These are phyloP conservation scores for Gila robusta DNA, from an alignment of 2,797 vertebrate genomes.

Conservation along the genomic window DNA sequence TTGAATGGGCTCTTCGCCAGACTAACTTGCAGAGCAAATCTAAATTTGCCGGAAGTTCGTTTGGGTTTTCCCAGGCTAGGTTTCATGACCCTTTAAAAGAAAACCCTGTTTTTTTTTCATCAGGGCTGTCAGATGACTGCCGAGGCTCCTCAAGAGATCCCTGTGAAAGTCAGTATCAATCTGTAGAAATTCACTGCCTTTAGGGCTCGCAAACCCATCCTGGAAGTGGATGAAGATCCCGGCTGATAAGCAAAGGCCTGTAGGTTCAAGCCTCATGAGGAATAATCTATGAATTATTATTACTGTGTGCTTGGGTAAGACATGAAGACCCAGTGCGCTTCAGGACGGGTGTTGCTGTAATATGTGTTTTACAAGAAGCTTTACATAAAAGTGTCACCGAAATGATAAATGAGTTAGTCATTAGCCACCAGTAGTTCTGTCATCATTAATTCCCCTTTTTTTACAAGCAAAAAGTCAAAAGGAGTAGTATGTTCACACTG, in stretches of 20 bases:
- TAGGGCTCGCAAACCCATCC: not conserved
- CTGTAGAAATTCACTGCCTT: not conserved
- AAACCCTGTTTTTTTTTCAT: conserved; percentile 39
- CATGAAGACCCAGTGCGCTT: not conserved
- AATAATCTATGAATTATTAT: conserved; percentile 11
- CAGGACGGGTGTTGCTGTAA: not conserved
- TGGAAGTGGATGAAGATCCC: not conserved
- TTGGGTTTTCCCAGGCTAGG: too few relatives aligned
- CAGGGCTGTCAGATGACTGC: conserved; percentile 43
- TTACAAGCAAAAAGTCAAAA: not conserved
- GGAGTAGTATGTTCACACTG: not conserved
- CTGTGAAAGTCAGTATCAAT: not conserved
- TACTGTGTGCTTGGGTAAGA: not conserved
- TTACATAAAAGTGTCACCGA: conserved; percentile 27
- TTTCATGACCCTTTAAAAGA: too few relatives aligned
- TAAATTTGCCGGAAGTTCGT: too few relatives aligned
- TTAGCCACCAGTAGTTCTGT: not conserved
- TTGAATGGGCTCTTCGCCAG: too few relatives aligned
- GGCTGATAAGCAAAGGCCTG: conserved; percentile 20
- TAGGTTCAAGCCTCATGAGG: not conserved
- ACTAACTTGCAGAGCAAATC: too few relatives aligned
- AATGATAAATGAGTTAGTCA: conserved; percentile 6
- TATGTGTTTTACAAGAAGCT: conserved; percentile 36
- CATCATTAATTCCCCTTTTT: not conserved
- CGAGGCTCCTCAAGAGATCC: conserved; percentile 13